A percentile compares a stretch with the other conserved stretches of the same genome.
Evolutionary conservation across 2,797 vertebrate genomes (phyloP).

Genomic region (Phoeniculus purpureus): DNA sequence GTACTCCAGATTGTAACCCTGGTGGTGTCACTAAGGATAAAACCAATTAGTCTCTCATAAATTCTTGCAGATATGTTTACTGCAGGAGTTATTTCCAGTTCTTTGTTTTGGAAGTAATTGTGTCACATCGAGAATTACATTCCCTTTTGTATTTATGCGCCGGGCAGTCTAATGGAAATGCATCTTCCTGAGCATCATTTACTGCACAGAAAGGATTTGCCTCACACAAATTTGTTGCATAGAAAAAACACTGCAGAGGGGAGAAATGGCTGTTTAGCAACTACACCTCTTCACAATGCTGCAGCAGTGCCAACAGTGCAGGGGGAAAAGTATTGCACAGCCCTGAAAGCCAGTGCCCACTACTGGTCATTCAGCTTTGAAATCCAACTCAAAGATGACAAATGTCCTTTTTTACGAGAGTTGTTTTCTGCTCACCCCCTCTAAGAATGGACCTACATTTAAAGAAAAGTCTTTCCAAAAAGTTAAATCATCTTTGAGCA

Average conservation of each 20-base stretch:
- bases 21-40: neutral
- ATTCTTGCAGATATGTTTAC: neutral
- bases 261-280: neutral
- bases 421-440: neutral
- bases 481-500: neutral
- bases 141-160: neutral
- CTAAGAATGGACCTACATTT: neutral
- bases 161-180: neutral
- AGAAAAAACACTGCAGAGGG: neutral
- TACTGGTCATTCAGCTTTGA: neutral
- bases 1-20: neutral
- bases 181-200: neutral
- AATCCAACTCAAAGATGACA: neutral
- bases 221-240: neutral
- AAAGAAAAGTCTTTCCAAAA: neutral
- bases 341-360: neutral
- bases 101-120: conserved; percentile 25
- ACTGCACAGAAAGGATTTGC: neutral
- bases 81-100: neutral
- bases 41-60: neutral
- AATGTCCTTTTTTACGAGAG: neutral
- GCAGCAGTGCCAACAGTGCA: neutral
- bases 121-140: neutral
- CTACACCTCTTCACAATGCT: neutral
- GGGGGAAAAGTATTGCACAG: neutral